Evolutionary conservation across 2,113 vertebrate genomes (phyloP).

Genomic region (Rhabdomys dilectus): DNA sequence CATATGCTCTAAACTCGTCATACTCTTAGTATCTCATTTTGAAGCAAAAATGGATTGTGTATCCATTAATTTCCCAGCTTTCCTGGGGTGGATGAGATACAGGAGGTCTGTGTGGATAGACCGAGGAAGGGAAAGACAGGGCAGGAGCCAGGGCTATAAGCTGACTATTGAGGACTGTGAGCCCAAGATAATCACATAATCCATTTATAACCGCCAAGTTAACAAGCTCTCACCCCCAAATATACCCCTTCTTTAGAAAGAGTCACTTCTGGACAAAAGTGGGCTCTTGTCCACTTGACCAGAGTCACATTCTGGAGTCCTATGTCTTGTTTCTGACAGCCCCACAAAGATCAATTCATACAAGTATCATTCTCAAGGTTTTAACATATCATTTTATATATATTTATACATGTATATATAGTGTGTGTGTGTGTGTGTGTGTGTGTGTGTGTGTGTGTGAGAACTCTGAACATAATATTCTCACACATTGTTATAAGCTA

Average conservation of each 20-base stretch:
- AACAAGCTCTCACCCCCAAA: slow-evolving; percentile 79
- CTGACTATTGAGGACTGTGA: slow-evolving; percentile 65
- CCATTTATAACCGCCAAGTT: slow-evolving; percentile 81
- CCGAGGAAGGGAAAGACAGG: slow-evolving; percentile 34
- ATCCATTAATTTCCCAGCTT: background rate
- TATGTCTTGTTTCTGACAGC: background rate
- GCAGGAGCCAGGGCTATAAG: slow-evolving; percentile 68
- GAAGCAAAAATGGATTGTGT: background rate
- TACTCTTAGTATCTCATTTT: background rate
- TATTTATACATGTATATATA: too few relatives aligned
- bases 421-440: too few relatives aligned
- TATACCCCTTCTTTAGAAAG: slow-evolving; percentile 71
- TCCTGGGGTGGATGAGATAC: background rate
- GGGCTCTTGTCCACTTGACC: slow-evolving; percentile 13
- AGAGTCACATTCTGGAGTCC: background rate
- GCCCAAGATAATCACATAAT: slow-evolving; percentile 75
- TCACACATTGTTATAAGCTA: background rate
- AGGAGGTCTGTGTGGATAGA: background rate
- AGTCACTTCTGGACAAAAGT: slow-evolving; percentile 64
- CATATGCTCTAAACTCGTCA: background rate
- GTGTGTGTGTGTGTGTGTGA: background rate
- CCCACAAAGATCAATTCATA: background rate
- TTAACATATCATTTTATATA: background rate
- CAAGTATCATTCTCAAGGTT: background rate
- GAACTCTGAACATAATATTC: background rate